These are phyloP conservation scores for Pelecanus crispus DNA, from an alignment of 2,113 vertebrate genomes.

Conservation along the genomic window DNA sequence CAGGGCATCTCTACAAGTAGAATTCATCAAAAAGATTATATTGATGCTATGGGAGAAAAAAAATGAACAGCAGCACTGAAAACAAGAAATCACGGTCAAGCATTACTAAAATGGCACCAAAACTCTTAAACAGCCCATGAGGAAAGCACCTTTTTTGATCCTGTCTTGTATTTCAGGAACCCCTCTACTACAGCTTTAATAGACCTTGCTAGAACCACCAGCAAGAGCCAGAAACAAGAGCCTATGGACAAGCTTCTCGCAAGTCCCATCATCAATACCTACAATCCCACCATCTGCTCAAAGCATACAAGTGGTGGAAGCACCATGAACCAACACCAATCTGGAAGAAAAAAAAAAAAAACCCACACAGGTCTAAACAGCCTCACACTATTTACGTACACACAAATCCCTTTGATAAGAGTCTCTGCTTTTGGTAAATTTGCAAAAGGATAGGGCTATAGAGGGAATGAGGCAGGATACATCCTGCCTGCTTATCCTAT, in stretches of 20 bases:
- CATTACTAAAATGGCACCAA: background rate
- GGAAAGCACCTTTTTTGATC: background rate
- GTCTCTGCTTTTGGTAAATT: background rate
- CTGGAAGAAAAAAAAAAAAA: background rate
- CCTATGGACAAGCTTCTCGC: background rate
- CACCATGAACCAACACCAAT: background rate
- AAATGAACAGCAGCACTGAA: background rate
- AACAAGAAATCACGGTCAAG: background rate
- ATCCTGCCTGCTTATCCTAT: background rate
- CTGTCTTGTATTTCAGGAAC: background rate
- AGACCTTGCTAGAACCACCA: background rate
- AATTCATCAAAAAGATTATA: background rate
- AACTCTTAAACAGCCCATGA: background rate
- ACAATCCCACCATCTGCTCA: background rate
- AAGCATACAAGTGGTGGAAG: background rate
- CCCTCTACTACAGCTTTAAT: background rate
- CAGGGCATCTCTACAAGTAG: background rate
- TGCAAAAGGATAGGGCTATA: background rate
- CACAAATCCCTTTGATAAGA: background rate
- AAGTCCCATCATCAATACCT: background rate
- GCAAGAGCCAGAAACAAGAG: background rate
- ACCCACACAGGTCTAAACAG: background rate
- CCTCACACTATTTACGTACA: background rate
- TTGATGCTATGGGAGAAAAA: background rate
- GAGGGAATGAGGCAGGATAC: background rate